Conservation (phyloP, 2,113 vertebrate genomes). For the Cryptotis parvus region DNA sequence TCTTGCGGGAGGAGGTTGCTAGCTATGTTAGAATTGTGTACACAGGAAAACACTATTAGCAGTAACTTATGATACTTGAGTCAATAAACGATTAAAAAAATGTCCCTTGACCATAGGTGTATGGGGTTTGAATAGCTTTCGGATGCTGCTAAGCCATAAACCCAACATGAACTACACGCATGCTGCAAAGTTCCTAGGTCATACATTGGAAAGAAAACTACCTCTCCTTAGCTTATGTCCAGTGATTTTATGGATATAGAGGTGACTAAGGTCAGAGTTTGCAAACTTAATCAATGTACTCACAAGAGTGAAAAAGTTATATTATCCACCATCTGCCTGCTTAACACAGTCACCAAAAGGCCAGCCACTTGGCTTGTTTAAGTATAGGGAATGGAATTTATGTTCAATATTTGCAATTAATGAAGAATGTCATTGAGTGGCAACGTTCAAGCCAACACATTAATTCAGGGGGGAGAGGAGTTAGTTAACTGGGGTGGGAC, state of each 20-base stretch:
- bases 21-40: background rate
- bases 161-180: no score
- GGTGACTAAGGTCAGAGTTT: background rate
- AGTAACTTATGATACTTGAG: no score
- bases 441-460: background rate
- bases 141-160: background rate
- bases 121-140: background rate
- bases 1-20: no score
- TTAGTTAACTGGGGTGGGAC: background rate
- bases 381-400: background rate
- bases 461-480: background rate
- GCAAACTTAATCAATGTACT: background rate
- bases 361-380: background rate
- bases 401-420: slow-evolving; percentile 15
- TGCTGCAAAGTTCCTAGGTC: background rate
- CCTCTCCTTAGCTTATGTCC: background rate
- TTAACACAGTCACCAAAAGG: background rate
- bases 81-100: no score
- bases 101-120: rapidly evolving
- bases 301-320: background rate
- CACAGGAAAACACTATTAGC: no score
- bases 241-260: background rate
- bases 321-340: background rate
- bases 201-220: background rate
- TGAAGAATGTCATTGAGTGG: background rate